A percentile compares a stretch with the other conserved stretches of the same genome.
Conservation (phyloP, 1,140 invertebrate species). For the Ylistrum balloti region DNA sequence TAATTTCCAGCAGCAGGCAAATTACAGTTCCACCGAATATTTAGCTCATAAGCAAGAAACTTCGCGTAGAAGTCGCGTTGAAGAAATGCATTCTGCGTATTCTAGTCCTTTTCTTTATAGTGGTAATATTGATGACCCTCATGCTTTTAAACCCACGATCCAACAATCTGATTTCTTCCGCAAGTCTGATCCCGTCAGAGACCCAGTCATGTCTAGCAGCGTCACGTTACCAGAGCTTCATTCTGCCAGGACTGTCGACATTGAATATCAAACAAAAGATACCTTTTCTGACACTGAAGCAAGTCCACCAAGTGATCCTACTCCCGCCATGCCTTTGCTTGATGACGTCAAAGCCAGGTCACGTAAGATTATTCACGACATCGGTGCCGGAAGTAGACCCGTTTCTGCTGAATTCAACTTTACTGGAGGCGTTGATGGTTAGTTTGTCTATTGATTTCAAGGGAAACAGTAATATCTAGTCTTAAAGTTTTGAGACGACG, state of each 20-base stretch:
- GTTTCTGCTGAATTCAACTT: conserved; percentile 81
- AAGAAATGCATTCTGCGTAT: conserved; percentile 65
- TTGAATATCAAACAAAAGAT: conserved; percentile 60
- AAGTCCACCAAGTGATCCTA: conserved; percentile 77
- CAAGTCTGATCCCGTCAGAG: conserved; percentile 58
- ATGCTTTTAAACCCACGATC: conserved; percentile 45
- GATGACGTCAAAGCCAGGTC: conserved; percentile 86
- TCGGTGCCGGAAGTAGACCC: conserved; percentile 84
- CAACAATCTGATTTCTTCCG: conserved; percentile 60
- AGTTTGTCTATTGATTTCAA: conserved; percentile 51
- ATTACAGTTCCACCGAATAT: conserved; percentile 81
- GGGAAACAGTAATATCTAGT: not conserved
- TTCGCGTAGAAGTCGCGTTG: conserved; percentile 64
- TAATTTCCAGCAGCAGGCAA: conserved; percentile 62
- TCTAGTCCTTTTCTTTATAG: conserved; percentile 68
- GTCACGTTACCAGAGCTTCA: conserved; percentile 77
- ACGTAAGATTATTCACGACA: conserved; percentile 85
- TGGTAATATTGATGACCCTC: conserved; percentile 62
- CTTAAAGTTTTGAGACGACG: not conserved
- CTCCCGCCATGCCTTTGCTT: conserved; percentile 86
- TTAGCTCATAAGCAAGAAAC: conserved; percentile 78
- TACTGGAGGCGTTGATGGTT: conserved; percentile 75
- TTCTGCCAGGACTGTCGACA: conserved; percentile 64
- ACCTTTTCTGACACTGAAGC: conserved; percentile 73
- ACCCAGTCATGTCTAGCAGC: conserved; percentile 73